Evolutionary conservation across 2,888 invertebrate genomes (phyloP), one percentile per base, ranked within the genome.

Genomic region (Amblyjoppa proteus): DNA sequence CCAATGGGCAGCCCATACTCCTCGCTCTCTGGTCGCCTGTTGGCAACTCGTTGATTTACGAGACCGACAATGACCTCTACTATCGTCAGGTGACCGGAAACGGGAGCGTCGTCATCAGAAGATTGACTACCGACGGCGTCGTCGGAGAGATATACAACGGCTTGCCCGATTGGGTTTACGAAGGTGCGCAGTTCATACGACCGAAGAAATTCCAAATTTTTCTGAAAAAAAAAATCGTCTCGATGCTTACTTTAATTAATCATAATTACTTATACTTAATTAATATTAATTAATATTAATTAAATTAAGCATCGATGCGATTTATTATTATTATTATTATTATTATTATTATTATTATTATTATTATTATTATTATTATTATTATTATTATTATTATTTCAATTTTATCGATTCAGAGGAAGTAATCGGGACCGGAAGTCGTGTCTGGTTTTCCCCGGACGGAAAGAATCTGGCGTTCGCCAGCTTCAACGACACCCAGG

Each of bases 121-220:
- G 95, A 94, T 93, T 97, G 64, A 97, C 97, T 0, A 93, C 91
- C 7, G 95, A 96, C 80, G 97, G 97, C 0, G 92, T 95, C 0
- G 95, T 95, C 0, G 96, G 96, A 1, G 94, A 96, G 51, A 94
- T 98, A 75, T 98, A 97, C 93, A 97, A 97, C 92, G 98, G 98
- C 3, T 95, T 97, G 28, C 96, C 98, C 9, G 98, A 99, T 93
- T 99, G 99, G 99, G 96, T 98, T 53, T 99, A 99, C 92, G 98
- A 98, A 96, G 97, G 97, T 97, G 93, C 11, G n/a, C 20, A 11
- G 74, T 45, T 69, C 11, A 49, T 58, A 25, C 78, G 11, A 5
- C 38, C 20, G 16, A 34, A 51, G 0, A 61, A 61, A 61, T 31
- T 58, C 1, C 25, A 25, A 31, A 51, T n/a, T 5, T 7, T 66